Base-by-base conservation (phyloP, 1,140 invertebrate genomes). In the Brachionus manjavacas region DNA sequence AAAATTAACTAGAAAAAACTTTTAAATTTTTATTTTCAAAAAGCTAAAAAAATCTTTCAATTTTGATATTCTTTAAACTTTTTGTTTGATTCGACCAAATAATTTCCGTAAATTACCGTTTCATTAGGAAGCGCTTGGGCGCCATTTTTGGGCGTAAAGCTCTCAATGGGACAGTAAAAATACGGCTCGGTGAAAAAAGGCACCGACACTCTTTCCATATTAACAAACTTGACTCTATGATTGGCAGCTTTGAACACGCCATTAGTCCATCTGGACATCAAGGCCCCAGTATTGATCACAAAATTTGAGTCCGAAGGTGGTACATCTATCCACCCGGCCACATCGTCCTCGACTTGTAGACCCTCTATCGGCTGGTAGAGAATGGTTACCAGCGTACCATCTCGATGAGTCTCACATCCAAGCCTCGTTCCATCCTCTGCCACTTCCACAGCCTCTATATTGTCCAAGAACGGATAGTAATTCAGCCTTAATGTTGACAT, bases 211-310 rank as follows among this genome's bases (percentile, higher is more conserved):
- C 74, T 49, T 23, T 78, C 74, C 23, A 6, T 49, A 49, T 78
- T 78, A 1, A 78, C 23, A 49, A 78, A 78, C 35, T 78, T 78
- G 1, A 78, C 74, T 14, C 74, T n/a, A 78, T 78, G 74, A 31
- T 78, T 78, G 2, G 43, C 43, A 9, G 74, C 74, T 31, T 52
- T 49, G 4, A 28, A 78, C 41, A 49, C 20, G 6, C 28, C 46
- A 78, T 78, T 78, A 4, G 74, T 78, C 74, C 74, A 78, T 9
- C 43, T n/a, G 23, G 41, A 31, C 43, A 78, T 49, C 20, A 23
- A 49, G n/a, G 23, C 49, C 1, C 74, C 74, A 12, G 74, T 78
- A 20, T 78, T 78, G 9, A 78, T 52, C 20, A 78, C 74, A 28
- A 78, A 78, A 28, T 49, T 25, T 14, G 12, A 28, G 2, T 49